A percentile compares a stretch with the other conserved stretches of the same genome.
phyloP scores from a whole-genome alignment of 2,888 invertebrate species.

The Nyleta sp. region DNA sequence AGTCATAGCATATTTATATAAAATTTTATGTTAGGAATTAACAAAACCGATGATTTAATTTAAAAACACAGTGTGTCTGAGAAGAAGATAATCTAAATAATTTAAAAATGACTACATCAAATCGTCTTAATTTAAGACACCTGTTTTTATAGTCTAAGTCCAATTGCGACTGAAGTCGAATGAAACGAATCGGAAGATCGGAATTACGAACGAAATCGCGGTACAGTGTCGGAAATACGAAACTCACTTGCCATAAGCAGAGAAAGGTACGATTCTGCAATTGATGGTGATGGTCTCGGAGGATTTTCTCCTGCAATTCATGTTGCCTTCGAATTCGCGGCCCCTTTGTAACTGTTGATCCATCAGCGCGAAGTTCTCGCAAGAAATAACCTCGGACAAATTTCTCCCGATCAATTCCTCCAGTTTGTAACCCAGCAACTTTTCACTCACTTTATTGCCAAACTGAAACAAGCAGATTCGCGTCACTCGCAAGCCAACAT shows the following conservation, averaged over 20 bases:
- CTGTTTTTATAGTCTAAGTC: no score
- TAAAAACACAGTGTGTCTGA: no score
- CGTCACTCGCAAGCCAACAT: no score
- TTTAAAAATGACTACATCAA: no score
- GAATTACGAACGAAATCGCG: not conserved
- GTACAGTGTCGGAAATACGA: conserved; percentile 28
- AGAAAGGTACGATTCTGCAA: conserved; percentile 91
- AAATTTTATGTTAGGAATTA: no score
- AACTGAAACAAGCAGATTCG: conserved; percentile 85
- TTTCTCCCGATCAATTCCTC: conserved; percentile 86
- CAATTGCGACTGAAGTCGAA: not conserved
- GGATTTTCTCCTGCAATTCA: conserved; percentile 89
- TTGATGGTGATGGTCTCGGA: conserved; percentile 91
- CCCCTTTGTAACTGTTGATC: conserved; percentile 86
- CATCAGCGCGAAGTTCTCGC: conserved; percentile 84
- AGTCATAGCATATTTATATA: no score
- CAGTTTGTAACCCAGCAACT: conserved; percentile 89
- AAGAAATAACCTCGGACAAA: conserved; percentile 84
- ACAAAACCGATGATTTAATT: no score
- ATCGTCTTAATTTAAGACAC: no score
- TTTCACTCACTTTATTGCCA: conserved; percentile 93
- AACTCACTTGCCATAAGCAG: conserved; percentile 85
- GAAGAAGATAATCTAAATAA: no score
- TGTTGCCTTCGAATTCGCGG: conserved; percentile 90
- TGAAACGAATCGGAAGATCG: not conserved